phyloP scores from a whole-genome alignment of 2,888 invertebrate species.

The Pollenia griseotomentosa region DNA sequence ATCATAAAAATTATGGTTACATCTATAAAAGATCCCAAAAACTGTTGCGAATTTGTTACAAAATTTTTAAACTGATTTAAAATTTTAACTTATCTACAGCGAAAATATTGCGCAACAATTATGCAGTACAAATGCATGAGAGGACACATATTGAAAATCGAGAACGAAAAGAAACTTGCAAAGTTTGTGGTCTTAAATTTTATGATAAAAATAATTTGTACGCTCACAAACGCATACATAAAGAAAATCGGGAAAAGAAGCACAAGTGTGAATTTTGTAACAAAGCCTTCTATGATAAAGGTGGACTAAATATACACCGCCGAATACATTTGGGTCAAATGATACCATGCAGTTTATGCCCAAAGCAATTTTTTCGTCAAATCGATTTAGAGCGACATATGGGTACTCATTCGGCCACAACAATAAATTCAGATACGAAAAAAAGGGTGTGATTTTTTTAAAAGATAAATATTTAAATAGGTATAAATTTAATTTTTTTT shows the following conservation, averaged over 20 bases:
- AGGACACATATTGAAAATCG: constrained; percentile 62
- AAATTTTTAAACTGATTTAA: too few relatives aligned
- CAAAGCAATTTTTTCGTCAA: constrained; percentile 61
- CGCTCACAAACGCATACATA: constrained; percentile 56
- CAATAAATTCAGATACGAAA: constrained; percentile 42
- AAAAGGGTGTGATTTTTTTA: constrained; percentile 22
- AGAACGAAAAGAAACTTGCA: constrained; percentile 55
- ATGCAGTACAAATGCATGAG: constrained; percentile 60
- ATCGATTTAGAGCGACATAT: constrained; percentile 63
- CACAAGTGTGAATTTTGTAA: constrained; percentile 69
- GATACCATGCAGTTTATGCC: constrained; percentile 60
- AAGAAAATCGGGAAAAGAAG: constrained; percentile 63
- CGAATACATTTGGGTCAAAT: constrained; percentile 68
- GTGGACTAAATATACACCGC: constrained; percentile 60
- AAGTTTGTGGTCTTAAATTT: constrained; percentile 64
- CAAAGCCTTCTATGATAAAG: constrained; percentile 61
- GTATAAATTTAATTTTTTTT: too few relatives aligned
- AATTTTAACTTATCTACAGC: constrained; percentile 14
- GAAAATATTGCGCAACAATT: constrained; percentile 58
- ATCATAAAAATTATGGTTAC: too few relatives aligned
- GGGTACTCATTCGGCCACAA: constrained; percentile 57
- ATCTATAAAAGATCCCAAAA: too few relatives aligned
- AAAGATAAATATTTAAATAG: too few relatives aligned
- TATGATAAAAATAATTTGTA: constrained; percentile 47
- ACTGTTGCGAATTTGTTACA: too few relatives aligned